Evolutionary conservation across 1,140 invertebrate genomes (phyloP).

Genomic region (Drosophila cardini): DNA sequence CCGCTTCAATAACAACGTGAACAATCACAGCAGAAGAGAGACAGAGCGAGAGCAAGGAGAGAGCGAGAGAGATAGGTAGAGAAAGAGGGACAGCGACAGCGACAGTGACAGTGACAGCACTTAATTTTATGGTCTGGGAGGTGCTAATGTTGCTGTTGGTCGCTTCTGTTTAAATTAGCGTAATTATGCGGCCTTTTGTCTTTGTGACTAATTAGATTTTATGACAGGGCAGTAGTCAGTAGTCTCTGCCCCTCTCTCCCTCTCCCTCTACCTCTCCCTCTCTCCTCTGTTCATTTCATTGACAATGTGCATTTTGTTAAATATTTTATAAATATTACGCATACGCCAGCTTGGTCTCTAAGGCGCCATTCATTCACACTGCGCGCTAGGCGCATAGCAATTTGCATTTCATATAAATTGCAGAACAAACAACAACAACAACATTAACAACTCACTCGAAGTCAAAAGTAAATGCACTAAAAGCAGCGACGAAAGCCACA

Average conservation of each 20-base stretch:
- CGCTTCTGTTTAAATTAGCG: slow-evolving; percentile 62
- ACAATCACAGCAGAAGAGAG: slow-evolving; percentile 30
- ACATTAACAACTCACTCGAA: slow-evolving; percentile 6
- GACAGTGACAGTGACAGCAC: background rate
- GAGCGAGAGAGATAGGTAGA: background rate
- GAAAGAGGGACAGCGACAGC: background rate
- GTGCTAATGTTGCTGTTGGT: slow-evolving; percentile 63
- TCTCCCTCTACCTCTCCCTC: background rate
- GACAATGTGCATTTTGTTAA: slow-evolving; percentile 39
- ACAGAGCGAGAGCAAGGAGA: background rate
- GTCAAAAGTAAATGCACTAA: slow-evolving; percentile 54
- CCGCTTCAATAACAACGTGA: slow-evolving; percentile 67
- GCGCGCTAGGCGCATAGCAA: slow-evolving; percentile 58
- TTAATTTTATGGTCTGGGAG: slow-evolving; percentile 66
- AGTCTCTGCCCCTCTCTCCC: too few relatives aligned
- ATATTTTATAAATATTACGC: slow-evolving; percentile 77
- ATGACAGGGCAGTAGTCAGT: slow-evolving; percentile 44
- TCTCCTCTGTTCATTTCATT: background rate
- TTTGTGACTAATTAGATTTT: slow-evolving; percentile 78
- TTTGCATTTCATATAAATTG: slow-evolving; percentile 82
- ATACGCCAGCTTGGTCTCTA: slow-evolving; percentile 59
- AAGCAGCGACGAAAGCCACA: slow-evolving; percentile 53
- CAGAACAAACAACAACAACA: slow-evolving; percentile 53
- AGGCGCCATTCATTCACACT: slow-evolving; percentile 51
- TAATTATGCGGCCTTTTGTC: slow-evolving; percentile 79